Conservation (phyloP, 2,113 vertebrate genomes). For the Zingel zingel region DNA sequence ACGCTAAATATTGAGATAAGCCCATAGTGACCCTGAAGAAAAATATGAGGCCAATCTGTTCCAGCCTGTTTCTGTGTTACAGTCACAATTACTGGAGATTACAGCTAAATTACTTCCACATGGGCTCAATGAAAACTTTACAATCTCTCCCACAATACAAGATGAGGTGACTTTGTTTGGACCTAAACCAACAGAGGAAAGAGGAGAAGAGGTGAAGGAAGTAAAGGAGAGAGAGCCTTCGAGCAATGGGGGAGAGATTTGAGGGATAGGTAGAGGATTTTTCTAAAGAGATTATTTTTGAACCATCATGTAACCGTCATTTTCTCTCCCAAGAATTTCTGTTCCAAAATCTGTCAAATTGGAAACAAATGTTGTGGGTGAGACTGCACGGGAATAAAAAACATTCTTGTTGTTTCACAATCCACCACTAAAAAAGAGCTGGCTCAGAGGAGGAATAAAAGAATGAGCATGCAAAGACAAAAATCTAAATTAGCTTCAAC, state of each 20-base stretch:
- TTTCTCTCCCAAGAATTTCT: conserved; percentile 73
- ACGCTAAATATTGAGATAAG: conserved; percentile 89
- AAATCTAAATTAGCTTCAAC: conserved; percentile 77
- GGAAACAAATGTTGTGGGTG: conserved; percentile 81
- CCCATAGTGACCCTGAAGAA: conserved; percentile 77
- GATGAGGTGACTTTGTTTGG: conserved; percentile 97
- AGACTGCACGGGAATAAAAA: conserved; percentile 77
- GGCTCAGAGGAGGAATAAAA: conserved; percentile 71
- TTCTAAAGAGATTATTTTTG: conserved; percentile 63
- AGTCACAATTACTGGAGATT: conserved; percentile 98
- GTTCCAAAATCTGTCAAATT: conserved; percentile 81
- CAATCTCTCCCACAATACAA: conserved; percentile 94
- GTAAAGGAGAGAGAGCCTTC: conserved; percentile 46
- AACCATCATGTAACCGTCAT: conserved; percentile 67
- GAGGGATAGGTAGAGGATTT: conserved; percentile 67
- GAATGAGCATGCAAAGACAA: conserved; percentile 72
- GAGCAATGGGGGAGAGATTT: conserved; percentile 24
- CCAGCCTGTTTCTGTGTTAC: conserved; percentile 95
- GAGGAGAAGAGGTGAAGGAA: conserved; percentile 54
- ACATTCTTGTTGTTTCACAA: conserved; percentile 82
- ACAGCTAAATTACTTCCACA: conserved; percentile 97
- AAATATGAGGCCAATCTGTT: conserved; percentile 92
- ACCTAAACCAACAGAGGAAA: conserved; percentile 77
- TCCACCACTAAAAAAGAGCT: conserved; percentile 76
- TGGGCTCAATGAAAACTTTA: conserved; percentile 96